Evolutionary conservation across 1,140 invertebrate species (phyloP), one percentile per base, ranked within the genome.

Genomic region (Chironomus tepperi): DNA sequence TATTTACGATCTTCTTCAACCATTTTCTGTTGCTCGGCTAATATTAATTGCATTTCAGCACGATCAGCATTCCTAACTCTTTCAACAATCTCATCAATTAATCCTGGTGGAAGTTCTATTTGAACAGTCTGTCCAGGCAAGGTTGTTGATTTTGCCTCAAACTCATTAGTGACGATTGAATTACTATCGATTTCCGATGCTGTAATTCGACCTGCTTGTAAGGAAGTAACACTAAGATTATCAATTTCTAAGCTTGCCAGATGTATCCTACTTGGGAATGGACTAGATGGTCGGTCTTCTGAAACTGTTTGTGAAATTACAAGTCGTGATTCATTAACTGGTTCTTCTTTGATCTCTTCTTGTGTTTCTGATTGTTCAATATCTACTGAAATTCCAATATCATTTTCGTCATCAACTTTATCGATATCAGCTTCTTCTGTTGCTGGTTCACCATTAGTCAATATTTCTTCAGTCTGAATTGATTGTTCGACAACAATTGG

Each of bases 121-220:
- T 86, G 87, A 6, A 90, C 84, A 43, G 86, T 85, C 19, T 15
- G 19, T 19, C 9, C 8, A 75, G 89, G 82, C 77, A 34, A 2
- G 1, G 89, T 86, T 0, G 88, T 89, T 8, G 85, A 86, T 79
- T 87, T 81, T 74, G 80, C 81, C 42, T 88, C 65, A 84, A 89
- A 77, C 82, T 87, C 78, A 89, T 84, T 81, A 2, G 81, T 78
- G 7, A 16, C 77, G 18, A 94, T 84, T 5, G 88, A 87, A 57
- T 87, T 84, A 2, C 90, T 88, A 79, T 93, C 91, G 47, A 94
- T 88, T 79, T 93, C 91, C 0, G 91, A 93, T 0, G 92, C 91
- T 16, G 89, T 83, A 73, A 93, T 91, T 80, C 90, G 91, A 57
- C 88, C 88, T 0, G 91, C 91, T 79, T 92, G 88, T 18, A 93